phyloP scores from a whole-genome alignment of 2,797 vertebrate species.

The Emys orbicularis region DNA sequence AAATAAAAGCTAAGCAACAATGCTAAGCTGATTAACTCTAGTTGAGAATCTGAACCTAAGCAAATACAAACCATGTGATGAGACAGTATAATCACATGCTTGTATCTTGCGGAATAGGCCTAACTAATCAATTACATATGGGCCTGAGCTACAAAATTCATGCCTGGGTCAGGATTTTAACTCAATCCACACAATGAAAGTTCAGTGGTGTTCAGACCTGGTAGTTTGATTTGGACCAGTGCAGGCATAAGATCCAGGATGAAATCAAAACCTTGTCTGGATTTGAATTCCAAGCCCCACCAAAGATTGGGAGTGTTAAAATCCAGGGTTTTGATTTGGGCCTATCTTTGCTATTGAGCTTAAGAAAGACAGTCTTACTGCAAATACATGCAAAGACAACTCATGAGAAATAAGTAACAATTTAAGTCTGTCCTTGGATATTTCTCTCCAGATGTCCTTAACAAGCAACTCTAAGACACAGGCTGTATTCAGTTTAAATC shows the following conservation, averaged over 20 bases:
- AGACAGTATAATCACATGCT: background rate
- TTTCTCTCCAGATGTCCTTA: background rate
- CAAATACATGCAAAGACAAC: background rate
- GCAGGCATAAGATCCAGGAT: background rate
- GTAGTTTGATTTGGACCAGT: no score
- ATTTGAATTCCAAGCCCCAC: background rate
- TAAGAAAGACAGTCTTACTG: background rate
- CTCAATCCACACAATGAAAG: background rate
- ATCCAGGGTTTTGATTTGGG: background rate
- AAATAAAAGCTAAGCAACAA: background rate
- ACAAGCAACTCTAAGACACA: slow-evolving; percentile 7
- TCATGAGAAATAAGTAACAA: background rate
- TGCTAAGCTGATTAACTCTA: background rate
- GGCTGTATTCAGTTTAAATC: background rate
- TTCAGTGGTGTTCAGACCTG: fast-evolving
- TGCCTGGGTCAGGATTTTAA: background rate
- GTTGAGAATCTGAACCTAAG: background rate
- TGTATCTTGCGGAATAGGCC: fast-evolving
- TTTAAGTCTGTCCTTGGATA: background rate
- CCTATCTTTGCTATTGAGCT: background rate
- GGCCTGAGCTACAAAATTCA: background rate
- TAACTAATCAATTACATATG: background rate
- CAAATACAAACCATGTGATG: background rate
- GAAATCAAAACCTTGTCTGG: background rate
- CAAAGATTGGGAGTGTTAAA: background rate